A percentile compares a stretch with the other conserved stretches of the same genome.
Conservation (phyloP, 2,797 vertebrate genomes). For the Sciaenops ocellatus region DNA sequence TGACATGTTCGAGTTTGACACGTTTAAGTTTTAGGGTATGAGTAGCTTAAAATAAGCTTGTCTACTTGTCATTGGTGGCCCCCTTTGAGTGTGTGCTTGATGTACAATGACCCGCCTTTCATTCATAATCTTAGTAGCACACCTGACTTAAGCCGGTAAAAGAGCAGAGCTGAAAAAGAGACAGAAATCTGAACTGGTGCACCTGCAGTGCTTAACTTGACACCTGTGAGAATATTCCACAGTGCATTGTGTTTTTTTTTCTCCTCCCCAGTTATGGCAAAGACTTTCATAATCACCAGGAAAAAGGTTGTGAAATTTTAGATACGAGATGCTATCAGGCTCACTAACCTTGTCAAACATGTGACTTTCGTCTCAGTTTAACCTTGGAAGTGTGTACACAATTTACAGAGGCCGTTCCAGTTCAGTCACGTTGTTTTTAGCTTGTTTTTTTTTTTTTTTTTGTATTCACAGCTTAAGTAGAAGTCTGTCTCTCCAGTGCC, state of each 20-base stretch:
- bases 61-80: not conserved
- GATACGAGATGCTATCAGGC: constrained; percentile 23
- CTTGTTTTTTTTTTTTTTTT: constrained; percentile 7
- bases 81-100: not conserved
- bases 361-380: constrained; percentile 26
- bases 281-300: constrained; percentile 34
- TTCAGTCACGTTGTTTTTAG: constrained; percentile 3
- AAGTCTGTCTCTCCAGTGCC: not conserved
- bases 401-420: constrained; percentile 7
- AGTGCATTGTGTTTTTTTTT: constrained; percentile 48
- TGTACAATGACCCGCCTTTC: constrained; percentile 3
- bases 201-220: constrained; percentile 67
- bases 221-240: constrained; percentile 73
- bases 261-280: constrained; percentile 8
- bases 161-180: constrained; percentile 31
- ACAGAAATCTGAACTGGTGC: constrained; percentile 66
- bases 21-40: not conserved
- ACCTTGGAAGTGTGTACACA: constrained; percentile 21
- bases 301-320: constrained; percentile 37
- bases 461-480: not conserved
- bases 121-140: constrained; percentile 1
- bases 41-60: not conserved
- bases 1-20: not conserved
- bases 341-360: constrained; percentile 22
- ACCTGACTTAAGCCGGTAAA: constrained; percentile 11